A percentile compares a stretch with the other conserved stretches of the same genome.
Conservation (phyloP, 2,797 vertebrate species). For the Podargus strigoides region DNA sequence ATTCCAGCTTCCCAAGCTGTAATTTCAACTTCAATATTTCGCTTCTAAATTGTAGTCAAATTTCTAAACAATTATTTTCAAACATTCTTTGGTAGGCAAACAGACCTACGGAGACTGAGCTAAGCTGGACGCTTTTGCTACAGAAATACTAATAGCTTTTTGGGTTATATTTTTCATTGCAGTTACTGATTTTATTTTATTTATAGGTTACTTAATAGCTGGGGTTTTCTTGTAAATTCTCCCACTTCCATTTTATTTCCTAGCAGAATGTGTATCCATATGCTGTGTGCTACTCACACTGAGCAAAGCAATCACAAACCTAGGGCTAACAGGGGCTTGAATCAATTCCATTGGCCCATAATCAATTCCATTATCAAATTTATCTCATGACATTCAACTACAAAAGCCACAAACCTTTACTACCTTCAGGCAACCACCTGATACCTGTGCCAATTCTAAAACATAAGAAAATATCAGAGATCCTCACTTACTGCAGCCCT, state of each 20-base stretch:
- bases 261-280: neutral
- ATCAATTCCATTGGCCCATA: neutral
- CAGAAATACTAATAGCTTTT: neutral
- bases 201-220: neutral
- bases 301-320: neutral
- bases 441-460: neutral
- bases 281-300: neutral
- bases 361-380: too few species aligned
- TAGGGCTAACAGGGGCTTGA: neutral
- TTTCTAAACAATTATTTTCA: neutral
- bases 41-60: neutral
- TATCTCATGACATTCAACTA: neutral
- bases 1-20: neutral
- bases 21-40: neutral
- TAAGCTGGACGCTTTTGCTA: neutral
- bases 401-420: neutral
- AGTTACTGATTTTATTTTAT: neutral
- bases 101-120: neutral
- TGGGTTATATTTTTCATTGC: neutral
- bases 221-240: neutral
- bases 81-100: neutral
- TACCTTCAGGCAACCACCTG: neutral
- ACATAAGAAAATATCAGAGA: neutral
- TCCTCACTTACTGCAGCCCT: too few species aligned
- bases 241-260: neutral